Evolutionary conservation across 2,113 vertebrate genomes (phyloP), one percentile per base, ranked within the genome.

Genomic region (Peromyscus maniculatus): DNA sequence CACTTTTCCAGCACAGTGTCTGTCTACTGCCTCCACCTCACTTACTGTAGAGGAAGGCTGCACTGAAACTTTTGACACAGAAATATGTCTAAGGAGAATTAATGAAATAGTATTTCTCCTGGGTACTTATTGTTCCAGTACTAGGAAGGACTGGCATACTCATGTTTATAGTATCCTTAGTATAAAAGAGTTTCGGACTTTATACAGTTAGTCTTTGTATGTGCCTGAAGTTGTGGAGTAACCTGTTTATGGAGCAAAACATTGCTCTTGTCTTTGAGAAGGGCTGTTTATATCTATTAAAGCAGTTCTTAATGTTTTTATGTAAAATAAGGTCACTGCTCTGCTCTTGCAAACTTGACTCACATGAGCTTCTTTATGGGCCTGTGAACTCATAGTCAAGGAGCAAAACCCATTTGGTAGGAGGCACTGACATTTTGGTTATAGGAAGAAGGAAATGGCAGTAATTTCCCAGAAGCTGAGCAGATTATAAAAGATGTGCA

Each of bases 381-480:
- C 94, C 96, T 98, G 89, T 84, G 72, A 94, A 71, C 91, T 94
- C 95, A 92, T 94, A 98, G 98, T 96, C 95, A 98, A 98, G 95
- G 95, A 98, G 94, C 59, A 94, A 97, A 89, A 10, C 75, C 96
- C 98, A 77, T 97, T 95, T 97, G 33, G 91, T 97, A 96, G 93
- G 96, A 59, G 52, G 69, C 67, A 97, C 95, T 98, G 98, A 98
- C 95, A 98, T 98, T 99, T 98, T 98, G 97, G 97, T 97, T 98
- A 80, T 95, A 94, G 91, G 91, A 97, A 86, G 84, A 93, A 93
- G 94, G 89, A 97, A 98, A 94, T 82, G 83, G 91, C 77, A 98
- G 97, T 98, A 97, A 98, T 98, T 98, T 98, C 98, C 98, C 96
- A 97, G 98, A 98, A 98, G 98, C 87, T 95, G 93, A 91, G 94